Evolutionary conservation across 2,888 invertebrate species (phyloP).

Genomic region (Drosophila nr. fundita): DNA sequence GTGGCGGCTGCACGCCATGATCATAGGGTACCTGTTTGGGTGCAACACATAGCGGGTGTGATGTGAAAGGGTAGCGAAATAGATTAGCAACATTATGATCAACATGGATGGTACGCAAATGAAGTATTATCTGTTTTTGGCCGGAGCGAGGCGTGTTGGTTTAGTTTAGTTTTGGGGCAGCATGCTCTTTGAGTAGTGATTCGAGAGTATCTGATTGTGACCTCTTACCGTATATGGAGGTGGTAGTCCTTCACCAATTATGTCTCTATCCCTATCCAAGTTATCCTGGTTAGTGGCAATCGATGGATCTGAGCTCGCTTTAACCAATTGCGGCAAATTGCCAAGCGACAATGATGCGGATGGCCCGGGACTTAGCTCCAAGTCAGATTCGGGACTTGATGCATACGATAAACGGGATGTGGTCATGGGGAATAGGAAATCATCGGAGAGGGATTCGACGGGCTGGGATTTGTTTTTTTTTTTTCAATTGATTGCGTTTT

Average conservation of each 20-base stretch:
- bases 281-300: conserved; percentile 97
- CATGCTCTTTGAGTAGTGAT: conserved; percentile 56
- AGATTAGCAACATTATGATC: conserved; percentile 59
- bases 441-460: conserved; percentile 98
- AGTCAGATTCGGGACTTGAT: conserved; percentile 97
- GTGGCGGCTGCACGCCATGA: conserved; percentile 77
- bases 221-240: conserved; percentile 94
- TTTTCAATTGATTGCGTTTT: conserved; percentile 5
- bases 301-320: conserved; percentile 97
- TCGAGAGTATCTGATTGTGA: conserved; percentile 62
- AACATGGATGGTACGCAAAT: conserved; percentile 6
- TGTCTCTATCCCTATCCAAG: conserved; percentile 88
- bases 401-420: conserved; percentile 97
- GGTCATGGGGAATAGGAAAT: conserved; percentile 99
- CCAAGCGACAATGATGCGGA: conserved; percentile 87
- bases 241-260: conserved; percentile 88
- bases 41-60: conserved; percentile 42
- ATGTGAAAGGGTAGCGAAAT: conserved; percentile 52
- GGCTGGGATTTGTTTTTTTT: conserved; percentile 88
- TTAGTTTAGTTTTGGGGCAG: conserved; percentile 48
- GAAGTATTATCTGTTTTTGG: not conserved
- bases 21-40: conserved; percentile 84
- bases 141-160: conserved; percentile 27
- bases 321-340: conserved; percentile 88
- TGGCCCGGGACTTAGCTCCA: conserved; percentile 93